Conservation (phyloP, 2,888 invertebrate genomes). For the Thymelicus lineola region DNA sequence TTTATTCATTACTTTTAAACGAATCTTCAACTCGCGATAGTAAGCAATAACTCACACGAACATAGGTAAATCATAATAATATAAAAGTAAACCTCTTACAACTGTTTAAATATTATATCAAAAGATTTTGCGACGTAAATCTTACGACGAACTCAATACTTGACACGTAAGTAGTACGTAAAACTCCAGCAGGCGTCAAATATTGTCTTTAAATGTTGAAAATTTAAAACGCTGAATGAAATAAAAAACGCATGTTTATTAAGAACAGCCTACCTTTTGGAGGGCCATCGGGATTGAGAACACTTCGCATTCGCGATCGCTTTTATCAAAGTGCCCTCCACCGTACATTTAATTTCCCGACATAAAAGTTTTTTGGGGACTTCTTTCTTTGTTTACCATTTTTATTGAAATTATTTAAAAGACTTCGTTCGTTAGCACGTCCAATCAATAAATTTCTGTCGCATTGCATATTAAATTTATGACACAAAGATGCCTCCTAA, state of each 20-base stretch:
- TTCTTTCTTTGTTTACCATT: slow-evolving; percentile 3
- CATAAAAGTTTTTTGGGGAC: slow-evolving; percentile 7
- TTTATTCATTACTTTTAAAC: no score
- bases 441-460: background rate
- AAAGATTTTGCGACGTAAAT: no score
- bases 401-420: slow-evolving; percentile 5
- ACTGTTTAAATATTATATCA: no score
- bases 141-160: no score
- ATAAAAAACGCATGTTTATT: slow-evolving; percentile 26
- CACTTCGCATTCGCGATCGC: slow-evolving; percentile 32
- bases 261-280: slow-evolving; percentile 28
- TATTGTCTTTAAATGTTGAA: slow-evolving; percentile 13
- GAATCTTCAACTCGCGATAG: no score
- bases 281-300: slow-evolving; percentile 30
- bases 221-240: slow-evolving; percentile 17
- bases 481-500: background rate
- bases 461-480: background rate
- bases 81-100: no score
- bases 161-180: no score
- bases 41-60: no score
- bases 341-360: background rate
- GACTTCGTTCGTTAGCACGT: background rate
- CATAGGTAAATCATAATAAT: no score
- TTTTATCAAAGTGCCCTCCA: slow-evolving; percentile 30
- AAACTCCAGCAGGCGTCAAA: slow-evolving; percentile 1